Conservation (phyloP, 2,888 invertebrate species). For the Caenorhabditis becei region DNA sequence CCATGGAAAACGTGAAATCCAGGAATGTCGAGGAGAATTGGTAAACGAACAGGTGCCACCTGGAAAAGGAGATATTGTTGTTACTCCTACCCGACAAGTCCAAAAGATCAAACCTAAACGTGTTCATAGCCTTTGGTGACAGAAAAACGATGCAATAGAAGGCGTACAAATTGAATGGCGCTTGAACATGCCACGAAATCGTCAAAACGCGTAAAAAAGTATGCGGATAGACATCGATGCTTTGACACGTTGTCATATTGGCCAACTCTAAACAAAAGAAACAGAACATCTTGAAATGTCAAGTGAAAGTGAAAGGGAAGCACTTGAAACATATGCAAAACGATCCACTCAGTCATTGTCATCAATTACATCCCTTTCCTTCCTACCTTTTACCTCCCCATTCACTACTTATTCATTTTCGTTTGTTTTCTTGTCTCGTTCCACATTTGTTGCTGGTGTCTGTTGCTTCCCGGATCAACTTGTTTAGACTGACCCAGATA, state of each 20-base stretch:
- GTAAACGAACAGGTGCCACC: slow-evolving; percentile 44
- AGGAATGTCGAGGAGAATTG: slow-evolving; percentile 43
- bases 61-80: slow-evolving; percentile 10
- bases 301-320: slow-evolving; percentile 39
- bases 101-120: slow-evolving; percentile 31
- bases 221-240: slow-evolving; percentile 44
- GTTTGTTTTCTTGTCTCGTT: slow-evolving; percentile 9
- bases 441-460: slow-evolving; percentile 12
- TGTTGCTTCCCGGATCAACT: slow-evolving; percentile 4
- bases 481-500: slow-evolving; percentile 53
- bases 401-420: slow-evolving; percentile 25
- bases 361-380: slow-evolving; percentile 38
- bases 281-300: slow-evolving; percentile 3
- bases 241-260: slow-evolving; percentile 51
- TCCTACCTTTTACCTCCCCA: slow-evolving; percentile 1
- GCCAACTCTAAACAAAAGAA: slow-evolving; percentile 35
- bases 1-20: slow-evolving; percentile 49
- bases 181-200: slow-evolving; percentile 54
- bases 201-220: slow-evolving; percentile 22
- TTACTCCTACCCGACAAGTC: no score
- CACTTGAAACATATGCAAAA: slow-evolving; percentile 59
- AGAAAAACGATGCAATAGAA: slow-evolving; percentile 53
- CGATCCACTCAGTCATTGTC: slow-evolving; percentile 59
- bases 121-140: slow-evolving; percentile 47
- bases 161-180: slow-evolving; percentile 41